Base-by-base conservation (phyloP, 1,140 invertebrate genomes). In the Antheraea mylitta region DNA sequence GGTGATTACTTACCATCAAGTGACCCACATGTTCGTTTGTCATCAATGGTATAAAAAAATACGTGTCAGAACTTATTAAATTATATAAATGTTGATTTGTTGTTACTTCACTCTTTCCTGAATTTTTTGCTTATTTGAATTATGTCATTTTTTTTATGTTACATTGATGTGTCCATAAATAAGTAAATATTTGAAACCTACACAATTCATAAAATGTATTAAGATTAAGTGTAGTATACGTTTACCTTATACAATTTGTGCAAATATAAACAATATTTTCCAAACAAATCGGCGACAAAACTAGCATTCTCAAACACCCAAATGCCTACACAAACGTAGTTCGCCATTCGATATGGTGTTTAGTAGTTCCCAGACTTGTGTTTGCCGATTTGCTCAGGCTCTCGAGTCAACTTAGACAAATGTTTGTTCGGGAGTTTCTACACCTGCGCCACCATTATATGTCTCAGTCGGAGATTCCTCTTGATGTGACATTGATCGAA, bases 361-460 rank as follows among this genome's bases (percentile, higher is more conserved):
- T 53, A 53, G 45, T 53, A 53, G 45, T 64, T 37, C 18, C 22
- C 63, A 64, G 63, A 64, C 38, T 37, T 68, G 45, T 53, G 53
- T 72, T 72, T 68, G 53, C 53, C 11, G 16, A 48, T 36, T 53
- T 63, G 62, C 22, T 19, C n/a, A 8, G 58, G 30, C 62, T 66
- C 22, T 78, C 58, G 37, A 83, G 79, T 80, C 73, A 80, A 79
- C 74, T 79, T 76, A 76, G 76, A 82, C 79, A 82, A 79, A 81
- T 83, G 76, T 83, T 81, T 83, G 79, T 80, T 86, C 63, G 76
- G 77, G 71, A 80, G 74, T 84, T 80, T 81, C 70, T 64, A 74
- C 83, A 86, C 81, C 82, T 86, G 83, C 75, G 75, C 63, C 64
- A 64, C 4, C 30, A 74, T 73, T 69, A 81, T 84, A 78, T 74